Base-by-base conservation (phyloP, 2,113 vertebrate species). In the Taurulus bubalis region DNA sequence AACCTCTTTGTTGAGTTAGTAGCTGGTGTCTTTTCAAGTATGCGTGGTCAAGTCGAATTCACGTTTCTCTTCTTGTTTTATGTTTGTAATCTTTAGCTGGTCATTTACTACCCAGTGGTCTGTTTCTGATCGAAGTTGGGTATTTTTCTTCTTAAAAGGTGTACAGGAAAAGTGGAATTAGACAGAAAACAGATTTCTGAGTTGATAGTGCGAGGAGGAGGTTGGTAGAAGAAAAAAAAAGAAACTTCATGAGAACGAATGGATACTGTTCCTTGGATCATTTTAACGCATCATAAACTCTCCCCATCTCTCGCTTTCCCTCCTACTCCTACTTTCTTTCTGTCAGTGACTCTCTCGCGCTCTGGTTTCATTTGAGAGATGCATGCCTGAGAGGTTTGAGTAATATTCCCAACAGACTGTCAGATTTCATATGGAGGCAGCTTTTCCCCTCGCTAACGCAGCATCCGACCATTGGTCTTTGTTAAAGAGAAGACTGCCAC, bases 261-360 rank as follows among this genome's bases (percentile, higher is more conserved):
- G 72, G 71, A 82, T 82, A 65, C 81, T 75, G 67, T 75, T 84
- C 40, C 53, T 75, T 38, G 81, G 84, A 85, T 87, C 68, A 80
- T 80, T 87, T 87, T 77, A 87, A 87, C 56, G 83, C 85, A 71
- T 74, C 85, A 89, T 85, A 90, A 89, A 88, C 75, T 70, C 80
- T 49, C 32, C 42, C 75, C 22, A n/a, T 71, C 55, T 71, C 40
- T 40, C 10, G 34, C 82, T 30, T 60, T 45, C 40, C n/a, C 68
- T 73, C 79, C 65, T 78, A 53, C 59, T 69, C 70, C 53, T 53
- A 30, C 30, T 28, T 60, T 63, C 79, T 75, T 72, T 36, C 42
- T 15, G 42, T 76, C 32, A 36, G 55, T n/a, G 24, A 26, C 72
- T 47, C 76, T 47, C 76, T 47, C 71, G 69, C 71, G 69, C 65